Percentiles rank a stretch among this genome's conserved stretches.
Conservation (phyloP, 2,888 invertebrate species). For the Coenonympha glycerion region DNA sequence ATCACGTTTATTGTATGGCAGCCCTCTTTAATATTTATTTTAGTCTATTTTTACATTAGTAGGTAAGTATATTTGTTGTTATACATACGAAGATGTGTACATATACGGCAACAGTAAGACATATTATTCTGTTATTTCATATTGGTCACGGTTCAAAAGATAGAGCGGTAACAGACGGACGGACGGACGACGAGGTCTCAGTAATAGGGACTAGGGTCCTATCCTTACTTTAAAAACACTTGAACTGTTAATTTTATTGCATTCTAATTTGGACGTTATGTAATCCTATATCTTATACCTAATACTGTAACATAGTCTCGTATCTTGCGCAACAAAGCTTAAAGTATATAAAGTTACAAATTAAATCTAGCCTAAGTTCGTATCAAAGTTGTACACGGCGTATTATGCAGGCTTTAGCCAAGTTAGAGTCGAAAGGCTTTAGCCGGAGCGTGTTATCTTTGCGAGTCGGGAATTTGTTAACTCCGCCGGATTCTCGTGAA, state of each 20-base stretch:
- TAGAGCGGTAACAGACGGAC: too few relatives aligned
- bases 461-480: conserved; percentile 54
- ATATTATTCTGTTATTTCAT: too few relatives aligned
- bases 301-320: not conserved
- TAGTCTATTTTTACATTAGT: too few relatives aligned
- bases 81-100: too few relatives aligned
- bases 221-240: too few relatives aligned
- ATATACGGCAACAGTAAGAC: too few relatives aligned
- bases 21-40: too few relatives aligned
- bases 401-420: conserved; percentile 36
- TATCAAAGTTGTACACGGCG: conserved; percentile 28
- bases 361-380: conserved; percentile 18
- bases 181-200: too few relatives aligned
- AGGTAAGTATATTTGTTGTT: too few relatives aligned
- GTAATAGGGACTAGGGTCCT: too few relatives aligned
- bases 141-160: too few relatives aligned
- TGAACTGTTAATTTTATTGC: conserved; percentile 6
- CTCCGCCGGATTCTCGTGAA: conserved; percentile 48
- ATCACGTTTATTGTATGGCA: too few relatives aligned
- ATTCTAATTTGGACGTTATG: not conserved
- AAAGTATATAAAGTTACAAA: conserved; percentile 20
- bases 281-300: not conserved
- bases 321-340: conserved; percentile 13
- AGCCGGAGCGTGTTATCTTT: conserved; percentile 54
- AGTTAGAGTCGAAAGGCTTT: conserved; percentile 48